Conservation (phyloP, 2,888 invertebrate species). For the Macrophya alboannulata region DNA sequence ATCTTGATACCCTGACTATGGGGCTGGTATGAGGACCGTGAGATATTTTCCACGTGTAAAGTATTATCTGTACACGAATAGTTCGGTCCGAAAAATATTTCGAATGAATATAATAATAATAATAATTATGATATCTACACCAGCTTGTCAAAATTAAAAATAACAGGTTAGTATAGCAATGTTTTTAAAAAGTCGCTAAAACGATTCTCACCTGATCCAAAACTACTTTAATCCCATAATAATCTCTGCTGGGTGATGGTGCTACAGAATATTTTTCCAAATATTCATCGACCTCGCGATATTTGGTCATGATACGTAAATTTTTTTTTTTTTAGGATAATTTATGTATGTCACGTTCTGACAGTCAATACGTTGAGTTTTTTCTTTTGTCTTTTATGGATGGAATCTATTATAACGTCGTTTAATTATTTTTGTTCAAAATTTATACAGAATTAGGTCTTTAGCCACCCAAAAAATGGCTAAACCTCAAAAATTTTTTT, state of each 20-base stretch:
- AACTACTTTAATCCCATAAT: constrained; percentile 73
- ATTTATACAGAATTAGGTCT: too few relatives aligned
- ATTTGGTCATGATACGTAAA: constrained; percentile 16
- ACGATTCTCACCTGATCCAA: constrained; percentile 68
- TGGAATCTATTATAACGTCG: too few relatives aligned
- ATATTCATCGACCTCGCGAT: constrained; percentile 59
- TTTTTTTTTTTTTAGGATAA: too few relatives aligned
- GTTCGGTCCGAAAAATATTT: neutral
- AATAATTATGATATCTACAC: too few relatives aligned
- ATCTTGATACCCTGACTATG: constrained; percentile 62
- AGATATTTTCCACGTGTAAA: constrained; percentile 74
- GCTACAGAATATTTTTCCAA: constrained; percentile 75
- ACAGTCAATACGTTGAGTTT: too few relatives aligned
- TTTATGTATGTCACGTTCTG: too few relatives aligned
- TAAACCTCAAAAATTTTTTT: too few relatives aligned
- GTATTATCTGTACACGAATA: constrained; percentile 69
- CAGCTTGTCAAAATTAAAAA: neutral
- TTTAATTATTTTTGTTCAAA: too few relatives aligned
- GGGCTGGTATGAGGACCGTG: constrained; percentile 73
- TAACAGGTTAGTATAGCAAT: constrained; percentile 2
- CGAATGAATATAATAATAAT: too few relatives aligned
- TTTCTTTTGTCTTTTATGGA: too few relatives aligned
- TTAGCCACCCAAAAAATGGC: too few relatives aligned
- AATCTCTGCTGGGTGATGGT: constrained; percentile 76
- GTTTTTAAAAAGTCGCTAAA: neutral